phyloP scores from a whole-genome alignment of 2,888 invertebrate species.

The Caenorhabditis sp. region DNA sequence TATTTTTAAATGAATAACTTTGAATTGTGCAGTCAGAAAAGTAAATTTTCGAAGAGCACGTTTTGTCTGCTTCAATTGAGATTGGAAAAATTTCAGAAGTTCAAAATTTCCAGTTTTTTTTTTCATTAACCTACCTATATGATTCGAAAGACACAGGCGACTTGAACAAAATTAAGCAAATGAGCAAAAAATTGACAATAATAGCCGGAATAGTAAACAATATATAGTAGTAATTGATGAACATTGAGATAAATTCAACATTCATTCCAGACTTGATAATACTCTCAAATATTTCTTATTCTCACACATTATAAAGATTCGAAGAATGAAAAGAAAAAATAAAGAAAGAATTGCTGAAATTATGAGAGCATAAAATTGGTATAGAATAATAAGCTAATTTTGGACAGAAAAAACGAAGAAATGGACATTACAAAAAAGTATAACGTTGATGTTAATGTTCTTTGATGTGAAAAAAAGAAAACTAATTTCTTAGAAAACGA shows the following conservation, averaged over 20 bases:
- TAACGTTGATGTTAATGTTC: no score
- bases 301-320: background rate
- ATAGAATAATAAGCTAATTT: background rate
- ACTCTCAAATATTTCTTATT: background rate
- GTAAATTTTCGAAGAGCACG: no score
- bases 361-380: background rate
- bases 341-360: background rate
- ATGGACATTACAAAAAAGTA: no score
- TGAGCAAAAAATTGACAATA: background rate
- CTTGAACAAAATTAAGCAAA: background rate
- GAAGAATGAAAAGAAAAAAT: background rate
- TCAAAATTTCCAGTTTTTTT: no score
- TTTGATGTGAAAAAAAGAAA: no score
- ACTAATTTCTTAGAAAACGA: no score
- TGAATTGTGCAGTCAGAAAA: no score
- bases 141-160: conserved; percentile 14
- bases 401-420: background rate
- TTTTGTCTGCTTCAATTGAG: no score
- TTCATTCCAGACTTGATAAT: background rate
- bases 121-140: conserved; percentile 9
- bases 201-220: background rate
- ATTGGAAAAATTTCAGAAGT: no score
- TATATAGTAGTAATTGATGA: background rate
- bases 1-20: no score
- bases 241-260: background rate